Percentiles rank a stretch among this genome's conserved stretches.
phyloP scores from a whole-genome alignment of 2,797 vertebrate genomes.

The Aplochiton taeniatus region DNA sequence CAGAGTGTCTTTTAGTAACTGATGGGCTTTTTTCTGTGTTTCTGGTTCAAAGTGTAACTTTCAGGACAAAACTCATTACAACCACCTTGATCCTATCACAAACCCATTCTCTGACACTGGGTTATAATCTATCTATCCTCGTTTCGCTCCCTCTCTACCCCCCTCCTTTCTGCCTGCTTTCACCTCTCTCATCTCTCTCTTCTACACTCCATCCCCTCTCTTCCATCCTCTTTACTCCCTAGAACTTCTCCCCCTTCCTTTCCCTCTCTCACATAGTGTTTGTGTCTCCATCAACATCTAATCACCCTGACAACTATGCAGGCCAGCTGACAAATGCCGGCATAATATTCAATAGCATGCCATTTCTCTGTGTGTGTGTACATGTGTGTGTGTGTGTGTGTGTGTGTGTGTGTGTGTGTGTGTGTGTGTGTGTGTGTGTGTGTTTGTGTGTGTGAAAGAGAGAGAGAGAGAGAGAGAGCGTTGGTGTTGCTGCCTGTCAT shows the following conservation, averaged over 20 bases:
- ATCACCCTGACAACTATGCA: constrained; percentile 12
- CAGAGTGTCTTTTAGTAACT: background rate
- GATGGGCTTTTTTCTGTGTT: background rate
- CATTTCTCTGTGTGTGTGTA: background rate
- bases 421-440: no score
- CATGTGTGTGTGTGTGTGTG: no score
- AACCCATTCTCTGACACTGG: background rate
- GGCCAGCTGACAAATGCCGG: background rate
- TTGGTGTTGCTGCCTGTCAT: no score
- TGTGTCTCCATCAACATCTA: constrained; percentile 14
- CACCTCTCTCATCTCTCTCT: no score
- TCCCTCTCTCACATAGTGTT: no score
- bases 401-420: no score
- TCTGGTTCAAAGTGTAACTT: background rate
- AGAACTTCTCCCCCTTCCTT: background rate
- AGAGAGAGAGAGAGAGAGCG: no score
- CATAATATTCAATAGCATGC: constrained; percentile 1
- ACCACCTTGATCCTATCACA: background rate
- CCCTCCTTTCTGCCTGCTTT: no score
- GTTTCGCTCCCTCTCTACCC: no score
- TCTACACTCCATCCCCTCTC: no score
- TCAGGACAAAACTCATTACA: background rate
- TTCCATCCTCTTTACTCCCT: background rate
- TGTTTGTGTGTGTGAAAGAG: no score
- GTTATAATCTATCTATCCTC: background rate